These are phyloP conservation scores for Champsocephalus esox DNA, from an alignment of 2,797 vertebrate genomes.

Conservation along the genomic window DNA sequence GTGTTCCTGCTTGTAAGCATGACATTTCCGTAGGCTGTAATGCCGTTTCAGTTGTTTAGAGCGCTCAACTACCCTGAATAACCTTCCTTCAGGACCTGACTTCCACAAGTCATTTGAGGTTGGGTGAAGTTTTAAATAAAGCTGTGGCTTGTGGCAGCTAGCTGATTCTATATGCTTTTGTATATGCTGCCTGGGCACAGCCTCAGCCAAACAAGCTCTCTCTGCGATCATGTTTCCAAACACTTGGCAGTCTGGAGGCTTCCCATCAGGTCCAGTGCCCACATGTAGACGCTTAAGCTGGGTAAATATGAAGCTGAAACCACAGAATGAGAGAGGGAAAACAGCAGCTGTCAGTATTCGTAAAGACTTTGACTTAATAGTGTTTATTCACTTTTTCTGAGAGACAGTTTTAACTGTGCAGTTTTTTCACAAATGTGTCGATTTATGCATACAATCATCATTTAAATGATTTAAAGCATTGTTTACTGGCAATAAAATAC, in stretches of 20 bases:
- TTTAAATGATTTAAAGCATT: conserved; percentile 19
- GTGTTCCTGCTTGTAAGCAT: conserved; percentile 51
- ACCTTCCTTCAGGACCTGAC: conserved; percentile 52
- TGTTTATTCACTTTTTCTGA: conserved; percentile 7
- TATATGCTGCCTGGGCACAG: conserved; percentile 39
- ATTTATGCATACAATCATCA: conserved; percentile 1
- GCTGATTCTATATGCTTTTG: conserved; percentile 59
- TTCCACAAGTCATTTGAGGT: conserved; percentile 66
- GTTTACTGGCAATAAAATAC: conserved; percentile 2
- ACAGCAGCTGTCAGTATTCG: conserved; percentile 33
- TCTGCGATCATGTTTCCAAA: conserved; percentile 61
- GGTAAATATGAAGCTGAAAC: conserved; percentile 23
- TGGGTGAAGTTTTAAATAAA: conserved; percentile 69
- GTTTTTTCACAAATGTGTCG: conserved; percentile 14
- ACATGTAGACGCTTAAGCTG: conserved; percentile 41
- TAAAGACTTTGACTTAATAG: conserved; percentile 14
- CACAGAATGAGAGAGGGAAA: conserved; percentile 36
- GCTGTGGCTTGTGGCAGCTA: conserved; percentile 64
- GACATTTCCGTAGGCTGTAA: conserved; percentile 33
- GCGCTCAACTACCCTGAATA: conserved; percentile 59
- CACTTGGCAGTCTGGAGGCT: conserved; percentile 30
- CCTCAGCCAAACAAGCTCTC: conserved; percentile 36
- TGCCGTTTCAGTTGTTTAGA: conserved; percentile 55
- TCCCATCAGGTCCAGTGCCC: conserved; percentile 22
- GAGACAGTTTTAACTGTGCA: conserved; percentile 5